Evolutionary conservation across 2,888 invertebrate species (phyloP).

Genomic region (Agrotis puta): DNA sequence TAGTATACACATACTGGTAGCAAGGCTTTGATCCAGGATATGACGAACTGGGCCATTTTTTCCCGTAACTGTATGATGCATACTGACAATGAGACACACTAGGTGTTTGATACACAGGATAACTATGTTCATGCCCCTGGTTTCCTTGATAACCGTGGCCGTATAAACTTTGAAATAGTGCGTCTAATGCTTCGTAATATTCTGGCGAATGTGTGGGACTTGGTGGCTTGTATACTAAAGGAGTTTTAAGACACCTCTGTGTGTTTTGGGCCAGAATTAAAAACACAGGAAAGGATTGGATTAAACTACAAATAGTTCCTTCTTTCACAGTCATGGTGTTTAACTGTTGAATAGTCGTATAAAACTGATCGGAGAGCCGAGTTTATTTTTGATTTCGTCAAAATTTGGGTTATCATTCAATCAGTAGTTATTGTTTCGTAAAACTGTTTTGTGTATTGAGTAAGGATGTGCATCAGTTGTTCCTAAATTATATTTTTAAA

Average conservation of each 20-base stretch:
- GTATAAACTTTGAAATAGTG: slow-evolving; percentile 78
- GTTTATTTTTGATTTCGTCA: slow-evolving; percentile 24
- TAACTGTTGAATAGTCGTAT: slow-evolving; percentile 20
- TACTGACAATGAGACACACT: slow-evolving; percentile 56
- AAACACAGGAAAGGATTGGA: slow-evolving; percentile 85
- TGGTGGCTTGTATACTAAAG: slow-evolving; percentile 84
- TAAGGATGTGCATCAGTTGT: slow-evolving; percentile 43
- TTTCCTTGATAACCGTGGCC: slow-evolving; percentile 67
- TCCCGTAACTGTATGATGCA: slow-evolving; percentile 54
- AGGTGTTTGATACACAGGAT: slow-evolving; percentile 40
- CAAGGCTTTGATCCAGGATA: slow-evolving; percentile 56
- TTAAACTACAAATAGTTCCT: slow-evolving; percentile 80
- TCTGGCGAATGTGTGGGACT: slow-evolving; percentile 84
- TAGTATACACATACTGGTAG: slow-evolving; percentile 66
- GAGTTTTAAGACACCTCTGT: slow-evolving; percentile 82
- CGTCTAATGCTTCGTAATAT: slow-evolving; percentile 85
- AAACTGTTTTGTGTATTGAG: slow-evolving; percentile 51
- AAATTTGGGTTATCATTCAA: slow-evolving; percentile 70
- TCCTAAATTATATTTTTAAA: slow-evolving; percentile 9
- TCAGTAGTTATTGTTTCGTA: slow-evolving; percentile 63
- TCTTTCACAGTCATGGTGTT: slow-evolving; percentile 80
- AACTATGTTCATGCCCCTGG: slow-evolving; percentile 48
- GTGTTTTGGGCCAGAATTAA: slow-evolving; percentile 85
- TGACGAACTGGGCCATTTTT: slow-evolving; percentile 50
- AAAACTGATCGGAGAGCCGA: slow-evolving; percentile 53